A percentile compares a stretch with the other conserved stretches of the same genome.
These are phyloP conservation scores for Carposina sasakii DNA, from an alignment of 1,140 invertebrate species.

Conservation along the genomic window DNA sequence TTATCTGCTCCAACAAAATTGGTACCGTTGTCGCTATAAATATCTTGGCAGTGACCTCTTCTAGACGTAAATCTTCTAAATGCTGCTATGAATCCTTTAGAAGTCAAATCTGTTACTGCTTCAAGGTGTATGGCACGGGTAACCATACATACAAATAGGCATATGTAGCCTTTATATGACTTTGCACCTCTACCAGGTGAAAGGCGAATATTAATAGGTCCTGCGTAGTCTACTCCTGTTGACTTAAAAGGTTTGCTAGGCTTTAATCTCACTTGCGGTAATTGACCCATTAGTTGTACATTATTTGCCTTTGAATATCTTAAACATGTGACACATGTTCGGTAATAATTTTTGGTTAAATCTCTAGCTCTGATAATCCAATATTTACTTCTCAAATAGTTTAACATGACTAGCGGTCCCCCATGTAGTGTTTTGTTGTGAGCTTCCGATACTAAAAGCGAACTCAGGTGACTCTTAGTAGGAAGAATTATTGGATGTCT, in stretches of 20 bases:
- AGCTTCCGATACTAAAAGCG: slow-evolving; percentile 24
- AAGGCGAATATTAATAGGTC: slow-evolving; percentile 23
- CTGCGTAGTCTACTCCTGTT: slow-evolving; percentile 37
- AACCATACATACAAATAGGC: slow-evolving; percentile 15
- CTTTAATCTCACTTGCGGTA: slow-evolving; percentile 24
- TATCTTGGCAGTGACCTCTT: slow-evolving; percentile 19
- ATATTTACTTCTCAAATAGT: slow-evolving; percentile 24
- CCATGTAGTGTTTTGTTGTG: slow-evolving; percentile 8
- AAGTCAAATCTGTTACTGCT: slow-evolving; percentile 32
- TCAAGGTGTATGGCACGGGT: slow-evolving; percentile 15
- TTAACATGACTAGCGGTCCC: slow-evolving; percentile 10
- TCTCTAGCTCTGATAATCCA: neutral
- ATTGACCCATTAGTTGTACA: neutral
- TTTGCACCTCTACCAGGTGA: slow-evolving; percentile 8
- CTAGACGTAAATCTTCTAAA: slow-evolving; percentile 39
- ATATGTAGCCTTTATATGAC: slow-evolving; percentile 14
- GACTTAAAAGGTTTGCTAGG: slow-evolving; percentile 28
- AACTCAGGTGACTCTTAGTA: slow-evolving; percentile 7
- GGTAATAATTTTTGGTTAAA: slow-evolving; percentile 1
- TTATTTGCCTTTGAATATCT: neutral
- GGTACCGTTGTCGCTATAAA: slow-evolving; percentile 35
- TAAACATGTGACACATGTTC: neutral
- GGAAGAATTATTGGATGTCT: slow-evolving; percentile 21
- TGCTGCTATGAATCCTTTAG: slow-evolving; percentile 35
- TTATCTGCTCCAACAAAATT: neutral